Evolutionary conservation across 2,888 invertebrate genomes (phyloP).

Genomic region (Lacanobia oleracea): DNA sequence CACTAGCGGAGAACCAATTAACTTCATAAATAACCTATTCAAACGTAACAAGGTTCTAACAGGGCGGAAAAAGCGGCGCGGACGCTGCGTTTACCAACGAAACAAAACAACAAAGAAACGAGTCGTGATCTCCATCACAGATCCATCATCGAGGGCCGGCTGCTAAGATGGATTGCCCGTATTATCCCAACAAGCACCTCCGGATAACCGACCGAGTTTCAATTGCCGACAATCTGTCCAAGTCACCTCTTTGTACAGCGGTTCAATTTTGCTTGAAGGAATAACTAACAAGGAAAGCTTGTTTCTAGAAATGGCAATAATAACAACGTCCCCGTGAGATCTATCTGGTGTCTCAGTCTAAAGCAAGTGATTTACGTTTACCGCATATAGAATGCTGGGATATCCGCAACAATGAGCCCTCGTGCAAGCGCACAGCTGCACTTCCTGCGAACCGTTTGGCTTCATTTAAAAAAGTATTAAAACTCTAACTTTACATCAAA

Average conservation of each 20-base stretch:
- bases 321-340: conserved; percentile 44
- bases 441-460: conserved; percentile 33
- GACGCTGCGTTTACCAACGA: conserved; percentile 81
- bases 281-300: conserved; percentile 75
- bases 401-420: conserved; percentile 39
- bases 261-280: conserved; percentile 78
- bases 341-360: conserved; percentile 38
- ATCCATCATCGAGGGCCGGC: conserved; percentile 84
- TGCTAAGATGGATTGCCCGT: conserved; percentile 85
- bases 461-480: conserved; percentile 47
- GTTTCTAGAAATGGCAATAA: conserved; percentile 70
- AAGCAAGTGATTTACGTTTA: conserved; percentile 47
- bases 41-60: conserved; percentile 86
- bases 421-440: conserved; percentile 5
- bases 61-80: conserved; percentile 80
- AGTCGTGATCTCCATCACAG: conserved; percentile 88
- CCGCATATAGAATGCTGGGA: conserved; percentile 39
- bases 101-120: conserved; percentile 85
- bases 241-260: conserved; percentile 76
- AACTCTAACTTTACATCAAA: conserved; percentile 56
- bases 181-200: conserved; percentile 86
- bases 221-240: conserved; percentile 85
- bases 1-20: conserved; percentile 78
- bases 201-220: conserved; percentile 78
- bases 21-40: conserved; percentile 83